Evolutionary conservation across 2,113 vertebrate species (phyloP).

Genomic region (Polypterus senegalus): DNA sequence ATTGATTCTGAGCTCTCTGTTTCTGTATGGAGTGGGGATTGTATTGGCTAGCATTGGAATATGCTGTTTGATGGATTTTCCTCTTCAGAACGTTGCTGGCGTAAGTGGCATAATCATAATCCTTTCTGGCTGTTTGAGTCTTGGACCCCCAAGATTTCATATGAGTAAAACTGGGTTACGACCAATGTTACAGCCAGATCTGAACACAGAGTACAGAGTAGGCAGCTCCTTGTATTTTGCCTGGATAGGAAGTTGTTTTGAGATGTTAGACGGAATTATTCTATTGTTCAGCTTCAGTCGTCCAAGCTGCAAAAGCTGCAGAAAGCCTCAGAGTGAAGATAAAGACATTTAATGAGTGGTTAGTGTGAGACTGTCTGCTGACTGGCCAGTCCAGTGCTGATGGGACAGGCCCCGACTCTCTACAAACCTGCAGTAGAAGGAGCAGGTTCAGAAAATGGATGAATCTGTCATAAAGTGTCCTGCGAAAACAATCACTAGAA

Average conservation of each 20-base stretch:
- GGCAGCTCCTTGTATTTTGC: conserved; percentile 54
- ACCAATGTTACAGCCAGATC: conserved; percentile 10
- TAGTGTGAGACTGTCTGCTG: too few relatives aligned
- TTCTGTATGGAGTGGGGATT: conserved; percentile 52
- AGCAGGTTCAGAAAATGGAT: too few relatives aligned
- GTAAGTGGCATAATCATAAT: conserved; percentile 49
- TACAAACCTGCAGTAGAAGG: too few relatives aligned
- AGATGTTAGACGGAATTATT: conserved; percentile 45
- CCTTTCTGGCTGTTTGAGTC: conserved; percentile 42
- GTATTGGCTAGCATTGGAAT: conserved; percentile 50
- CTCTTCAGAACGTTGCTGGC: conserved; percentile 45
- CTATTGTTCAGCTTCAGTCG: conserved; percentile 45
- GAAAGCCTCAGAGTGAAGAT: conserved; percentile 29
- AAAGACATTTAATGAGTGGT: conserved; percentile 29
- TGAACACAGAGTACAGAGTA: conserved; percentile 32
- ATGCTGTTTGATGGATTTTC: conserved; percentile 56
- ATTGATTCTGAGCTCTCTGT: conserved; percentile 47
- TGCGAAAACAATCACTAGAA: too few relatives aligned
- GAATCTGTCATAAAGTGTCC: too few relatives aligned
- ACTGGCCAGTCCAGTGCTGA: background rate
- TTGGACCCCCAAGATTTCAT: conserved; percentile 45
- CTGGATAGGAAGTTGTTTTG: conserved; percentile 51
- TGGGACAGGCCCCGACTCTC: background rate
- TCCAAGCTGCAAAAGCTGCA: conserved; percentile 30
- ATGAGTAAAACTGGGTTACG: conserved; percentile 28